These are phyloP conservation scores for Lobophora halterata DNA, from an alignment of 2,888 invertebrate species.

Conservation along the genomic window DNA sequence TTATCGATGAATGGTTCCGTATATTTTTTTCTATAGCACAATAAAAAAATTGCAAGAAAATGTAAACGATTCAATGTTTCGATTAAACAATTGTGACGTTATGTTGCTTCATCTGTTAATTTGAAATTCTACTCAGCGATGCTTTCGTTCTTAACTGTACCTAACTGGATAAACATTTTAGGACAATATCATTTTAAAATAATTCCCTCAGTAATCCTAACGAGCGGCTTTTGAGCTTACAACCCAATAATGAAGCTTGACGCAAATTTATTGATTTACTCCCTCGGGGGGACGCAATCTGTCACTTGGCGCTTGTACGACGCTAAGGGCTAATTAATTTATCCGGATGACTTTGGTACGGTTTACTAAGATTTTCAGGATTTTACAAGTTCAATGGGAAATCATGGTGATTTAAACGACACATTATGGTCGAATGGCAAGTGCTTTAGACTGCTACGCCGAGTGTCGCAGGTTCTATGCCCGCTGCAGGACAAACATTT, in stretches of 20 bases:
- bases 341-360: constrained; percentile 15
- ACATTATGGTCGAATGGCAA: background rate
- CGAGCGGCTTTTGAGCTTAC: constrained; percentile 14
- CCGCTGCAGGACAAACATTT: no score
- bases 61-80: no score
- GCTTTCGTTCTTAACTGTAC: no score
- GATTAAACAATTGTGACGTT: no score
- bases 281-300: constrained; percentile 22
- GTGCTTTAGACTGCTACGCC: background rate
- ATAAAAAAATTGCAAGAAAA: no score
- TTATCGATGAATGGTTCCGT: no score
- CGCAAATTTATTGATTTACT: constrained; percentile 24
- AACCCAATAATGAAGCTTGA: constrained; percentile 22
- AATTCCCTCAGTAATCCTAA: constrained; percentile 8
- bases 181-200: constrained; percentile 10
- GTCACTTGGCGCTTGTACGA: constrained; percentile 23
- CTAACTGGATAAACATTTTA: no score
- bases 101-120: no score
- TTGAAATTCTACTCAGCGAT: no score
- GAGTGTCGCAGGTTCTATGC: no score
- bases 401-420: constrained; percentile 1
- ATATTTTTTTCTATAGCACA: no score
- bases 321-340: constrained; percentile 25
- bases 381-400: constrained; percentile 12
- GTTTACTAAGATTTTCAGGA: constrained; percentile 12